Base-by-base conservation (phyloP, 2,797 vertebrate species). In the Sebastes miniatus region DNA sequence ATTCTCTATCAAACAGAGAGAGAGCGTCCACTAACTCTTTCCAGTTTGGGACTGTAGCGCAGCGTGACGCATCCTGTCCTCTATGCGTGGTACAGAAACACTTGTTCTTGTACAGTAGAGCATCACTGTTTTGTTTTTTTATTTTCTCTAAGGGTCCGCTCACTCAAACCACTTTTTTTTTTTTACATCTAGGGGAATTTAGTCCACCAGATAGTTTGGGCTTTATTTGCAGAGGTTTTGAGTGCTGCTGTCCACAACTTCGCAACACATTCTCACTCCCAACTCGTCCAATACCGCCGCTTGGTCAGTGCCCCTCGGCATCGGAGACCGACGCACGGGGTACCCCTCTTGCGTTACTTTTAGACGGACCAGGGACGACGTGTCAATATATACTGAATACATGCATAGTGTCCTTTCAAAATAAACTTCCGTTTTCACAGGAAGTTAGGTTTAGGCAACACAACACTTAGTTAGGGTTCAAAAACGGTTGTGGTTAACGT, bases 11-110 rank as follows among this genome's bases (percentile, higher is more conserved):
- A 79, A 87, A 76, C 67, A 39, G 36, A 84, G 80, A 77, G 80
- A 79, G 83, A 87, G 86, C 80, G 64, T 47, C 80, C 56, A 82
- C 85, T 81, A 89, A 92, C 80, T 82, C 76, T 83, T 84, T 87
- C 54, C 76, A 79, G 72, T 80, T 29, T 70, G 61, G 75, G 79
- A 66, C 72, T 54, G 59, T 9, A 16, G 63, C 52, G 13, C 92
- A 86, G 76, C 65, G 64, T 62, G 83, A 82, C 84, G 62, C 63
- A 80, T 76, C 69, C 70, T 73, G 70, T 61, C 66, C 78, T 73
- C 76, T 22, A 34, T n/a, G 84, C 79, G 85, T 12, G 3, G 50
- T 25, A 52, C 62, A 61, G 8, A 50, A 29, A 73, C 73, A 59
- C 52, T 52, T 76, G 24, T 54, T 76, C 32, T 36, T 39, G 8